A percentile compares a stretch with the other conserved stretches of the same genome.
These are phyloP conservation scores for Tetragonisca angustula DNA, from an alignment of 2,888 invertebrate genomes.

Conservation along the genomic window DNA sequence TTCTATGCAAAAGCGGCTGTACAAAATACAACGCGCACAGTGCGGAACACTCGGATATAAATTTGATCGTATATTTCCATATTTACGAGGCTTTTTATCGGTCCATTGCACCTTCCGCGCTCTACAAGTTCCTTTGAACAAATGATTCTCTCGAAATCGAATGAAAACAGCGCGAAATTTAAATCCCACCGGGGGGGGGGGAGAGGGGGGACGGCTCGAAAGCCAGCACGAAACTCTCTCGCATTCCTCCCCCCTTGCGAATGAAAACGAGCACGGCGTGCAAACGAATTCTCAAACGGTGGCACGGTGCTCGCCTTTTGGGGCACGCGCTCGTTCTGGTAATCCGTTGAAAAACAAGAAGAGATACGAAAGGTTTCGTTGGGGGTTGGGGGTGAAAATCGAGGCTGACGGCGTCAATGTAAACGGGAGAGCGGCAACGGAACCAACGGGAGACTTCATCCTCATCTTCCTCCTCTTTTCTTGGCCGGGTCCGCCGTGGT, in stretches of 20 bases:
- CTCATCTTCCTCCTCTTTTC: slow-evolving; percentile 38
- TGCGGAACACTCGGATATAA: neutral
- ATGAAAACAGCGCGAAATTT: neutral
- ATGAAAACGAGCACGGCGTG: slow-evolving; percentile 15
- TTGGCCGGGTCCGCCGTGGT: neutral
- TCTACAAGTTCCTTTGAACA: neutral
- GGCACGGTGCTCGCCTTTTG: slow-evolving; percentile 13
- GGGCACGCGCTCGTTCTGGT: slow-evolving; percentile 18
- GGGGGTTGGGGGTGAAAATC: slow-evolving; percentile 48
- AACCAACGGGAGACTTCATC: slow-evolving; percentile 5
- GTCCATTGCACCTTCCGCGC: no score
- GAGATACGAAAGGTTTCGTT: slow-evolving; percentile 33
- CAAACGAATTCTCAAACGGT: slow-evolving; percentile 38
- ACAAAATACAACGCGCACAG: neutral
- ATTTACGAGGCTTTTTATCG: neutral
- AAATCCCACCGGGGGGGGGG: neutral
- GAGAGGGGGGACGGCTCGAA: no score
- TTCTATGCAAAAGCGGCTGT: neutral
- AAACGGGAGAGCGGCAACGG: slow-evolving; percentile 28
- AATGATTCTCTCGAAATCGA: neutral
- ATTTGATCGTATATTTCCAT: neutral
- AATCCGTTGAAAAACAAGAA: slow-evolving; percentile 46
- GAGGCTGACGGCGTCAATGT: slow-evolving; percentile 43
- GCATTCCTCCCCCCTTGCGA: neutral
- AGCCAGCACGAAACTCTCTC: neutral